Conservation (phyloP, 2,888 invertebrate species). For the Troides aeacus region DNA sequence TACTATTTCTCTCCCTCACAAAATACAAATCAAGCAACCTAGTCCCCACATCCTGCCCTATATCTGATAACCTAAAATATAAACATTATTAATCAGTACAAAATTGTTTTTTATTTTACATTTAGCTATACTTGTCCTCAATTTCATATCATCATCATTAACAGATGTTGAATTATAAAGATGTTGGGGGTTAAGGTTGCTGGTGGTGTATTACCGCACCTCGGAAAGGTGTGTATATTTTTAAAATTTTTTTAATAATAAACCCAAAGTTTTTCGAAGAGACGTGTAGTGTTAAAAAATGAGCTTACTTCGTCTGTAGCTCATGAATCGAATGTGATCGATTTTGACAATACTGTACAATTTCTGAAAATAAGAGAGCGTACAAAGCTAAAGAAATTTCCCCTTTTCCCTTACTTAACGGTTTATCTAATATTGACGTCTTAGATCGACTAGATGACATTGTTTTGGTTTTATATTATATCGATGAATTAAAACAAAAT, state of each 20-base stretch:
- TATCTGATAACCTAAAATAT: conserved; percentile 89
- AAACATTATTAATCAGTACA: no score
- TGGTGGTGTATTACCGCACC: no score
- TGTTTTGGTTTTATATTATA: neutral
- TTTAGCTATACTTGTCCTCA: no score
- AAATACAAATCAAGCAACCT: conserved; percentile 96
- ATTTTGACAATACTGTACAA: conserved; percentile 98
- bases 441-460: conserved; percentile 82
- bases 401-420: conserved; percentile 93
- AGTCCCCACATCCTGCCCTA: conserved; percentile 97
- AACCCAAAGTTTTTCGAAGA: no score
- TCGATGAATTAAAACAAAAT: neutral
- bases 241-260: no score
- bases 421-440: conserved; percentile 92
- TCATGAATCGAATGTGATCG: conserved; percentile 97
- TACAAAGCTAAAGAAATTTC: conserved; percentile 96
- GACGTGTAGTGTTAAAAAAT: no score
- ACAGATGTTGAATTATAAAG: no score
- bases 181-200: no score
- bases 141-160: no score
- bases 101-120: no score
- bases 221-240: no score
- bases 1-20: conserved; percentile 94
- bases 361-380: conserved; percentile 97
- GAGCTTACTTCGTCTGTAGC: conserved; percentile 91